Percentiles rank a stretch among this genome's conserved stretches.
Conservation (phyloP, 2,888 invertebrate species). For the Caenorhabditis panamensis region DNA sequence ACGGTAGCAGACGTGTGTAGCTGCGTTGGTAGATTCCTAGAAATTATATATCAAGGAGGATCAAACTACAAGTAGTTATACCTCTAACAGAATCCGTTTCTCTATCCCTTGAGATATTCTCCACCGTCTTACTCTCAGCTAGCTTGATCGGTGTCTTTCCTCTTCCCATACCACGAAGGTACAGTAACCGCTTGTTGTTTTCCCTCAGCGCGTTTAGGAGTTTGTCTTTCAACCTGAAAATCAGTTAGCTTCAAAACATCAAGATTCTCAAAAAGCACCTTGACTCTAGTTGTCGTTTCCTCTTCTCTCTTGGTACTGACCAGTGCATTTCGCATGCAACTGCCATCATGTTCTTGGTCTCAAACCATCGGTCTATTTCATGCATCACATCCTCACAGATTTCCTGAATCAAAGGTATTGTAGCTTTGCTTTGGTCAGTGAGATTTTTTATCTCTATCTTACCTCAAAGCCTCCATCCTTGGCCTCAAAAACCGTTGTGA, state of each 20-base stretch:
- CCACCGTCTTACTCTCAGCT: constrained; percentile 77
- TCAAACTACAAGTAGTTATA: constrained; percentile 30
- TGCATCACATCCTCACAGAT: constrained; percentile 68
- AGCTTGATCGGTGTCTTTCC: constrained; percentile 73
- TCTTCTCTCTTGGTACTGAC: constrained; percentile 74
- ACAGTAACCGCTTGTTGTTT: constrained; percentile 77
- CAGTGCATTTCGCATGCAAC: constrained; percentile 79
- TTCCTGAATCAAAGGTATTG: no score
- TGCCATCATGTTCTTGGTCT: constrained; percentile 71
- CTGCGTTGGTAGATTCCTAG: constrained; percentile 78
- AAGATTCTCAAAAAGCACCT: constrained; percentile 35
- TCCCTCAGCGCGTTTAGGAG: constrained; percentile 73
- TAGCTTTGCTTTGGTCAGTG: no score
- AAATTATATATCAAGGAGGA: neutral
- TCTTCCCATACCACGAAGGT: constrained; percentile 64
- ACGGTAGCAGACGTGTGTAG: constrained; percentile 75
- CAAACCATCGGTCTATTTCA: constrained; percentile 76
- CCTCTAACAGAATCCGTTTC: constrained; percentile 77
- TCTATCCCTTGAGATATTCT: constrained; percentile 73
- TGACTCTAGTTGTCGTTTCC: constrained; percentile 72
- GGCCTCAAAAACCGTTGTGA: constrained; percentile 78
- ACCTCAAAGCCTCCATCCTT: constrained; percentile 67
- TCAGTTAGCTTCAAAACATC: neutral
- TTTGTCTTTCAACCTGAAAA: constrained; percentile 75
- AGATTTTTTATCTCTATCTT: constrained; percentile 19